Evolutionary conservation across 2,888 invertebrate genomes (phyloP).

Genomic region (Endotricha flammealis): DNA sequence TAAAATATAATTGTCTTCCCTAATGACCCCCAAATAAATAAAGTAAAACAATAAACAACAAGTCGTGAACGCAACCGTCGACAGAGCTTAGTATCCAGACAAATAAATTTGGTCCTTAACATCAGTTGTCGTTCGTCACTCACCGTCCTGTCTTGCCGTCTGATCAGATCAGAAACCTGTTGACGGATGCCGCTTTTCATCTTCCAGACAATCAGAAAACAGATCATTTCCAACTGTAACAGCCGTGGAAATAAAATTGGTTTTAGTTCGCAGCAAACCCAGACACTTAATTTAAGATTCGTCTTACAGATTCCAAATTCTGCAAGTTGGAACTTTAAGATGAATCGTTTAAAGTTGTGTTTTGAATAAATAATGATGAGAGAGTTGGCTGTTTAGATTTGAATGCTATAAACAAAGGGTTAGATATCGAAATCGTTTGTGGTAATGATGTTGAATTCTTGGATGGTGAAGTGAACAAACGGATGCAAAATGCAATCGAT

Average conservation of each 20-base stretch:
- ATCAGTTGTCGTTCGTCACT: conserved; percentile 17
- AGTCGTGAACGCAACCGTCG: too few relatives aligned
- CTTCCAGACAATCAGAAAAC: conserved; percentile 4
- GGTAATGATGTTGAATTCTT: background rate
- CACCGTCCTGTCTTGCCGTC: conserved; percentile 14
- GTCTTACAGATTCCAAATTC: background rate
- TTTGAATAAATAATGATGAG: background rate
- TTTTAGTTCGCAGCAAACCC: background rate
- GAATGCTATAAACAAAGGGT: background rate
- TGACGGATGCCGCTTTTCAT: conserved; percentile 22
- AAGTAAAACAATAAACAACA: too few relatives aligned
- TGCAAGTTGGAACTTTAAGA: background rate
- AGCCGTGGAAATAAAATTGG: background rate
- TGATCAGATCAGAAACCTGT: conserved; percentile 11
- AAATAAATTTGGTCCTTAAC: conserved; percentile 6
- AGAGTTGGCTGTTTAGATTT: background rate
- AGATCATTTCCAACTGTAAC: conserved; percentile 6
- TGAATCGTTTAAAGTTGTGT: background rate
- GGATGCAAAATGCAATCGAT: conserved; percentile 16
- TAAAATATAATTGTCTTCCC: too few relatives aligned
- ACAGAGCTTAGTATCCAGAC: background rate
- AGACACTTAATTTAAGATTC: background rate
- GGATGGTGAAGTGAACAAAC: conserved; percentile 6
- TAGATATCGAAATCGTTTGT: background rate
- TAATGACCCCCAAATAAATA: too few relatives aligned